Percentiles rank a stretch among this genome's conserved stretches.
Evolutionary conservation across 2,888 invertebrate species (phyloP).

Genomic region (Eupithecia abbreviata): DNA sequence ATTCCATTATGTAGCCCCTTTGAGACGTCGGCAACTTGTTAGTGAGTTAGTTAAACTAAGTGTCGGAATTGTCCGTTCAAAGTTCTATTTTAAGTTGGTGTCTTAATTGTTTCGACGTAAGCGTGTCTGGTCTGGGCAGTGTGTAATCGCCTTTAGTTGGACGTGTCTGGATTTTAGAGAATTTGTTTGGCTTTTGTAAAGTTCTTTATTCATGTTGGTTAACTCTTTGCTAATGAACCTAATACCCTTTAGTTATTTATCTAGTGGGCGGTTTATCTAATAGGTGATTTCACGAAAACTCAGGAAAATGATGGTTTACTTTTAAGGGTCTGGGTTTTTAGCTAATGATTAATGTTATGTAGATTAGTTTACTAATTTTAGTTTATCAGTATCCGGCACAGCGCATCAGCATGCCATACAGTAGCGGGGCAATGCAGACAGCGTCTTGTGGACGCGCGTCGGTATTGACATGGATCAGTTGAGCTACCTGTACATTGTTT

Average conservation of each 20-base stretch:
- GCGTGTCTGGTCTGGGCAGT: conserved; percentile 32
- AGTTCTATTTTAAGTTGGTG: conserved; percentile 48
- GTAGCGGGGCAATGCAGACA: too few relatives aligned
- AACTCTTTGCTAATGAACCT: not conserved
- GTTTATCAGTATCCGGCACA: too few relatives aligned
- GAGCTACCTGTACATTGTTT: too few relatives aligned
- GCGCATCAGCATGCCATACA: too few relatives aligned
- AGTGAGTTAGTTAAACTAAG: conserved; percentile 51
- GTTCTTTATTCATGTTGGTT: not conserved
- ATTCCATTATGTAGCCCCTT: conserved; percentile 54
- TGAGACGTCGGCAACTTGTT: conserved; percentile 53
- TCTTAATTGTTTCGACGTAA: conserved; percentile 42
- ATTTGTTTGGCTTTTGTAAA: not conserved
- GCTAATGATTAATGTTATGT: not conserved
- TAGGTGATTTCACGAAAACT: not conserved
- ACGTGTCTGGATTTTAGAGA: conserved; percentile 18
- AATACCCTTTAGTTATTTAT: not conserved
- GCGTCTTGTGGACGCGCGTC: too few relatives aligned
- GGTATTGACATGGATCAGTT: too few relatives aligned
- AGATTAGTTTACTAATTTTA: too few relatives aligned
- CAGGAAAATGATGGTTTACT: not conserved
- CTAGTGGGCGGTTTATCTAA: not conserved
- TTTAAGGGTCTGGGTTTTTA: not conserved
- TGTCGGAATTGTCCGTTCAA: conserved; percentile 49
- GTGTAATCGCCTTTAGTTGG: conserved; percentile 35